A percentile compares a stretch with the other conserved stretches of the same genome.
Evolutionary conservation across 1,140 invertebrate genomes (phyloP).

Genomic region (Drosophila carrolli): DNA sequence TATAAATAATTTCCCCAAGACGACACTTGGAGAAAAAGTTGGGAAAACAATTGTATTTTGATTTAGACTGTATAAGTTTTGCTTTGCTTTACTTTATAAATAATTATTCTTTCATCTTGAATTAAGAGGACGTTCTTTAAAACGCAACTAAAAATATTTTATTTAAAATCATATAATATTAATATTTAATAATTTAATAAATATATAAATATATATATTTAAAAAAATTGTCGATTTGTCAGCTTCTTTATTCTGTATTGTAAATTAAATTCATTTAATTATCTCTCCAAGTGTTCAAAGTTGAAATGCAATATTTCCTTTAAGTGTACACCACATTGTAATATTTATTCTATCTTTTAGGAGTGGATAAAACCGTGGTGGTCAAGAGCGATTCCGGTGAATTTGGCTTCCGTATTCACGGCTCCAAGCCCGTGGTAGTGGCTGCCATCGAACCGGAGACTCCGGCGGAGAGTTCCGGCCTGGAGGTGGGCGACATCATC

Average conservation of each 20-base stretch:
- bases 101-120: no score
- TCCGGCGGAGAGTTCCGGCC: constrained; percentile 94
- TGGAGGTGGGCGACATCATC: constrained; percentile 97
- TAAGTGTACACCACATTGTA: no score
- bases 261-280: no score
- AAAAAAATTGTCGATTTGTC: no score
- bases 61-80: background rate
- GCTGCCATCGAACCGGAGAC: constrained; percentile 97
- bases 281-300: no score
- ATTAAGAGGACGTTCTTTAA: no score
- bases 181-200: no score
- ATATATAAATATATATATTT: no score
- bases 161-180: no score
- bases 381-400: constrained; percentile 93
- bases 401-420: constrained; percentile 98
- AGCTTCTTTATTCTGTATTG: no score
- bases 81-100: no score
- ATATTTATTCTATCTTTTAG: constrained; percentile 85
- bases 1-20: constrained; percentile 13
- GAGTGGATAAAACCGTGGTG: constrained; percentile 93
- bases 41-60: background rate
- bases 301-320: constrained; percentile 20
- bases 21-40: constrained; percentile 2
- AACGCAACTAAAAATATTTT: no score
- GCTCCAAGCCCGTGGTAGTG: constrained; percentile 97